These are phyloP conservation scores for Poicephalus meyeri DNA, from an alignment of 2,113 vertebrate species.

Conservation along the genomic window DNA sequence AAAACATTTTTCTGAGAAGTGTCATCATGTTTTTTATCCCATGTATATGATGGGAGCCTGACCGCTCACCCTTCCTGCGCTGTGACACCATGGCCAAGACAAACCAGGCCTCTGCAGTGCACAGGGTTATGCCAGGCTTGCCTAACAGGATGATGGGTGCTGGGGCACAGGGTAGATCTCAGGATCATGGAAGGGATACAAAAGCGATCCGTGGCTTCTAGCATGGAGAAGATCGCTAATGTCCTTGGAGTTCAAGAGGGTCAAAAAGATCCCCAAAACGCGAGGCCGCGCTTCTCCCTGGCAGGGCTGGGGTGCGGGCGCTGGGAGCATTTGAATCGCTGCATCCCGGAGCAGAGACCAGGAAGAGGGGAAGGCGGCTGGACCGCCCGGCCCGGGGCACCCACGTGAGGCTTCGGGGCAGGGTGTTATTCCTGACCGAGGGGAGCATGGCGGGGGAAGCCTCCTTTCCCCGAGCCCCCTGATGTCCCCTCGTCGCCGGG, in stretches of 20 bases:
- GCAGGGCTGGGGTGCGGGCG: fast-evolving
- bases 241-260: background rate
- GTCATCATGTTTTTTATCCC: background rate
- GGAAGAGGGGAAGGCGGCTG: background rate
- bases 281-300: background rate
- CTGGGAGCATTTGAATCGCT: background rate
- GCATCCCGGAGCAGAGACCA: background rate
- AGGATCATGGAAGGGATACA: background rate
- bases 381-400: background rate
- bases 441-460: fast-evolving
- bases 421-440: background rate
- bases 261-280: background rate
- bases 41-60: background rate
- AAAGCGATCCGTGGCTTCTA: fast-evolving
- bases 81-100: background rate
- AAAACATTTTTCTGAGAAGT: background rate
- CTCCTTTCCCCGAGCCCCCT: background rate
- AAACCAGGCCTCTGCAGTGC: fast-evolving
- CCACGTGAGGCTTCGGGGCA: background rate
- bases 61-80: fast-evolving
- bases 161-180: fast-evolving
- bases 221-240: fast-evolving
- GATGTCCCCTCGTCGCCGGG: background rate
- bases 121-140: background rate
- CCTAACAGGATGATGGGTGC: fast-evolving